Evolutionary conservation across 2,888 invertebrate species (phyloP).

Genomic region (Dasysyrphus albostriatus): DNA sequence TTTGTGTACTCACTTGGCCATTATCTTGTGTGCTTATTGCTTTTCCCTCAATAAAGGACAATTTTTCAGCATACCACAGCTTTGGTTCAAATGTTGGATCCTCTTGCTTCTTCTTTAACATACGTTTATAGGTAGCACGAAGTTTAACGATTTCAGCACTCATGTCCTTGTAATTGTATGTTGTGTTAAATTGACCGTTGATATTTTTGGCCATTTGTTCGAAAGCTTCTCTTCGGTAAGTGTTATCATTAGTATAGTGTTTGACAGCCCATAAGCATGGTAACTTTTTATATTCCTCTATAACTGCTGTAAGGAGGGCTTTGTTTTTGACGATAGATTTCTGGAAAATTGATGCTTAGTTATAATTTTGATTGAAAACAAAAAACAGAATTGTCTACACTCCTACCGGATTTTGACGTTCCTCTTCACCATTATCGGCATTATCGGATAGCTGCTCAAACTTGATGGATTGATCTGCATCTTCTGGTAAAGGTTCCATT

Average conservation of each 20-base stretch:
- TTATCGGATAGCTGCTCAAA: conserved; percentile 19
- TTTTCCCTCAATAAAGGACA: conserved; percentile 52
- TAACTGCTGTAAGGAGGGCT: conserved; percentile 44
- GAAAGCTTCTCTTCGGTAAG: conserved; percentile 30
- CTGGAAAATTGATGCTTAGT: background rate
- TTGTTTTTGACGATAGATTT: conserved; percentile 49
- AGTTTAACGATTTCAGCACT: conserved; percentile 46
- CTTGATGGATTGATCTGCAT: background rate
- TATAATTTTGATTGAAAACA: background rate
- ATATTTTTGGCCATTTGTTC: conserved; percentile 39
- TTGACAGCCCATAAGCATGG: conserved; percentile 53
- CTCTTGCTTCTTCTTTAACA: conserved; percentile 26
- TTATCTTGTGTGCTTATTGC: background rate
- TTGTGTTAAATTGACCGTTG: conserved; percentile 45
- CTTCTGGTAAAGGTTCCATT: conserved; percentile 1
- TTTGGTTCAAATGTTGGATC: conserved; percentile 37
- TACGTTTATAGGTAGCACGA: conserved; percentile 50
- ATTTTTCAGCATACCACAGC: conserved; percentile 52
- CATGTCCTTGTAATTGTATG: conserved; percentile 21
- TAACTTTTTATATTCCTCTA: conserved; percentile 55
- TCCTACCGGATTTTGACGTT: conserved; percentile 32
- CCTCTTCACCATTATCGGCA: conserved; percentile 21
- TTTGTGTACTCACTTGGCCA: conserved; percentile 17
- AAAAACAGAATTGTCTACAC: background rate
- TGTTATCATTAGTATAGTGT: conserved; percentile 52